Percentiles rank a stretch among this genome's conserved stretches.
phyloP scores from a whole-genome alignment of 2,888 invertebrate genomes.

The Zygothrica quintamaculata region DNA sequence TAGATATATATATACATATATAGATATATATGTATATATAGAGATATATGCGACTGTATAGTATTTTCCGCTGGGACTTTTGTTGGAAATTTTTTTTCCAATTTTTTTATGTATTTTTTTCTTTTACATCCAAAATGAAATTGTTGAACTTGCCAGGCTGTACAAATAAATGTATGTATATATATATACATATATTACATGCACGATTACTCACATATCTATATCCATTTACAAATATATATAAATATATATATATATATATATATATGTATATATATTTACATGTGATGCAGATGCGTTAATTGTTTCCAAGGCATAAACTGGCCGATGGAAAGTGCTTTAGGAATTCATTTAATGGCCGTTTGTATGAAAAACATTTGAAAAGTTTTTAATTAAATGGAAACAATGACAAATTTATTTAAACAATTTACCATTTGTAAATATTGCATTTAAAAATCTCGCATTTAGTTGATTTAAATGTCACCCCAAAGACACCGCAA shows the following conservation, averaged over 20 bases:
- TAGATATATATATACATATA: too few species aligned
- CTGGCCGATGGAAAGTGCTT: too few species aligned
- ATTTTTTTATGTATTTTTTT: too few species aligned
- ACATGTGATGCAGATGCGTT: constrained; percentile 58
- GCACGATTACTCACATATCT: constrained; percentile 4
- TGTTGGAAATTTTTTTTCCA: constrained; percentile 34
- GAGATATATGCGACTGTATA: constrained; percentile 5
- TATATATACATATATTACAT: constrained; percentile 4
- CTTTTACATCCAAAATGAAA: constrained; percentile 61
- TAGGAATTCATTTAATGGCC: constrained; percentile 34
- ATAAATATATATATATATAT: too few species aligned
- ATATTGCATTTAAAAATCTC: constrained; percentile 54
- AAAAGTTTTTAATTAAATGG: constrained; percentile 75
- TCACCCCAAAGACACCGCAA: constrained; percentile 25
- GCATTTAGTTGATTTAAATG: constrained; percentile 59
- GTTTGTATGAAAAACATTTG: constrained; percentile 31
- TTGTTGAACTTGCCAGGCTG: constrained; percentile 57
- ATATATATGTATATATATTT: constrained; percentile 14
- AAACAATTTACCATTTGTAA: constrained; percentile 61
- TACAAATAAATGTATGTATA: constrained; percentile 17
- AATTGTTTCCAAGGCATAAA: constrained; percentile 71
- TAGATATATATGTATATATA: too few species aligned
- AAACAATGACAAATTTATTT: constrained; percentile 76
- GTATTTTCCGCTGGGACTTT: constrained; percentile 54
- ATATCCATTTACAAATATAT: constrained; percentile 9